phyloP scores from a whole-genome alignment of 2,888 invertebrate genomes.

The Hyles lineata region DNA sequence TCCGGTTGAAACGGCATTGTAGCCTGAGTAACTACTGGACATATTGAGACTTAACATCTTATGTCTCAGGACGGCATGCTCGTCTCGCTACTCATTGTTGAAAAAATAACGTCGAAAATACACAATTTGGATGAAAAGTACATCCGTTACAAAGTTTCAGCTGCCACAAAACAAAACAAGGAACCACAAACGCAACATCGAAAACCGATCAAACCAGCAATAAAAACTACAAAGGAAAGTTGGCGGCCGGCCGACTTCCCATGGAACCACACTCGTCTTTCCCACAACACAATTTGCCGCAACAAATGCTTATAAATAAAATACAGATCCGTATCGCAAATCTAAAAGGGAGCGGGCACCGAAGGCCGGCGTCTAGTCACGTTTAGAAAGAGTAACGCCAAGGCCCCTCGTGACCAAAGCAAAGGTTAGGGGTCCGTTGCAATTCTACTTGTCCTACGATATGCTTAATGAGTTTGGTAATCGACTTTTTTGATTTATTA shows the following conservation, averaged over 20 bases:
- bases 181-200: not conserved
- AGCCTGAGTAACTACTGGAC: no score
- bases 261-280: conserved; percentile 40
- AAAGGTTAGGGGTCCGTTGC: conserved; percentile 20
- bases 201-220: not conserved
- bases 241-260: conserved; percentile 21
- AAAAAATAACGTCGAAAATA: no score
- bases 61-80: no score
- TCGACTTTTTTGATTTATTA: conserved; percentile 23
- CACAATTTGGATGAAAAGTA: no score
- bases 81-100: no score
- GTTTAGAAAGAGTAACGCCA: conserved; percentile 64
- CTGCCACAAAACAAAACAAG: not conserved
- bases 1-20: no score
- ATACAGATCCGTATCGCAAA: conserved; percentile 68
- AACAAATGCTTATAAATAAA: conserved; percentile 56
- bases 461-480: conserved; percentile 16
- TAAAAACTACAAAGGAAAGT: not conserved
- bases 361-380: conserved; percentile 76
- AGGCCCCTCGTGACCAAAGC: conserved; percentile 24
- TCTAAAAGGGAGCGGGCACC: conserved; percentile 73
- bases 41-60: no score
- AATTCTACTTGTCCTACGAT: conserved; percentile 17
- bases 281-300: conserved; percentile 50
- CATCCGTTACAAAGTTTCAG: no score